Base-by-base conservation (phyloP, 2,113 vertebrate species). In the Tetrax tetrax region DNA sequence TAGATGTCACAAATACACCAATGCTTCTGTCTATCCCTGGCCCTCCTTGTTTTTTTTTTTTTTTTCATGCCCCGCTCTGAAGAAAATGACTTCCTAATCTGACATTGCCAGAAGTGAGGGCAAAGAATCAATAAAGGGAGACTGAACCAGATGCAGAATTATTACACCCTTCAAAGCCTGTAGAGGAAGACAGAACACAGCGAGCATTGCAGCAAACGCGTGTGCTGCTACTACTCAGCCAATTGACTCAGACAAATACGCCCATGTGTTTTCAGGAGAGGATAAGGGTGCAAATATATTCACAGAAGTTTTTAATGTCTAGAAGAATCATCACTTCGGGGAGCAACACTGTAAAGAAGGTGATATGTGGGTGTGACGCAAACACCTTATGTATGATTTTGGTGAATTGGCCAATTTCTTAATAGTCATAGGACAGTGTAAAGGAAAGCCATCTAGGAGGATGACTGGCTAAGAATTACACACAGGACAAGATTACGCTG, bases 401-500 rank as follows among this genome's bases (percentile, higher is more conserved):
- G 24, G 31, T 24, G 33, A 59, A 6, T n/a, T 41, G 38, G 29
- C 8, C 14, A 22, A 38, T 51, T 72, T 72, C 59, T 72, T 25
- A 7, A 11, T 22, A 35, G 41, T 33, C 35, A 68, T 1, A 41
- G 51, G 12, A 16, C 7, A 37, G 5, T 0, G 0, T 35, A n/a
- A 53, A 81, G 53, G 50, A 37, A 3, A 90, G 7, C 4, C n/a
- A 12, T 5, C 37, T 10, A 8, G 12, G 69, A 74, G 27, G 7
- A 23, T 23, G 45, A 50, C 89, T 57, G 41, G 41, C 21, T 63
- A 53, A 57, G 35, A n/a, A 8, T 16, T 38, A 38, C 19, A 77
- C 8, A n/a, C 6, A 48, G n/a, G 76, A 20, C 47, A 70, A 70
- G 10, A 59, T 1, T 20, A 2, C 4, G 45, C 24, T 13, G 27